Base-by-base conservation (phyloP, 2,888 invertebrate genomes). In the Sinodicranocentrus sp. region DNA sequence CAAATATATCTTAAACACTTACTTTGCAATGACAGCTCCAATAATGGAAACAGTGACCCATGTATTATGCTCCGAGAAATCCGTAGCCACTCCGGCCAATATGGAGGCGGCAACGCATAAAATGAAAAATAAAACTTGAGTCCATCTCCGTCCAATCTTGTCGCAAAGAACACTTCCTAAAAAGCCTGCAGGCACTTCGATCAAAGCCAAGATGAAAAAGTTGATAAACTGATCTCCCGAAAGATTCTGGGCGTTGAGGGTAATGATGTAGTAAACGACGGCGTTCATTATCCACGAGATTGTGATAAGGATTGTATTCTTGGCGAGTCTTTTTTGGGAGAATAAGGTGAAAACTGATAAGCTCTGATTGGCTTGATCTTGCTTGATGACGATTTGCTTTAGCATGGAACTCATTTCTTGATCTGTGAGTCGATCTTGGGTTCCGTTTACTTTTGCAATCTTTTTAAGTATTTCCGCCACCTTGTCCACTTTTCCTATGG, bases 141-240 rank as follows among this genome's bases (percentile, higher is more conserved):
- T 92, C 89, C 92, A 91, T 75, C 93, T 90, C 25, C 93, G 90
- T 2, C 93, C 93, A 57, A 91, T 90, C 72, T 89, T 91, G 88
- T 93, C 92, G 76, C 92, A 92, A 88, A 90, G 78, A 48, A 91
- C 92, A 87, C 92, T 92, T 33, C 72, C 87, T 8, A 85, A 52
- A 25, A 73, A 87, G 8, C 87, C 87, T 1, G 82, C 75, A 15
- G 88, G 88, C 19, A 86, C 82, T 79, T 88, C 88, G 21, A 88
- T 86, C n/a, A 88, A 39, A 0, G 87, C 83, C 28, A 88, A 57
- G 3, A 85, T 48, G 63, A 88, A 88, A 52, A 83, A 88, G 39
- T 87, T 88, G 21, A 87, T 19, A 33, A 88, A 88, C 21, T 85
- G 78, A 44, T 85, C 79, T 52, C 88, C 88, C 0, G 84, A 70